Conservation (phyloP, 1,140 invertebrate genomes). For the Mycetomoellerius zeteki region DNA sequence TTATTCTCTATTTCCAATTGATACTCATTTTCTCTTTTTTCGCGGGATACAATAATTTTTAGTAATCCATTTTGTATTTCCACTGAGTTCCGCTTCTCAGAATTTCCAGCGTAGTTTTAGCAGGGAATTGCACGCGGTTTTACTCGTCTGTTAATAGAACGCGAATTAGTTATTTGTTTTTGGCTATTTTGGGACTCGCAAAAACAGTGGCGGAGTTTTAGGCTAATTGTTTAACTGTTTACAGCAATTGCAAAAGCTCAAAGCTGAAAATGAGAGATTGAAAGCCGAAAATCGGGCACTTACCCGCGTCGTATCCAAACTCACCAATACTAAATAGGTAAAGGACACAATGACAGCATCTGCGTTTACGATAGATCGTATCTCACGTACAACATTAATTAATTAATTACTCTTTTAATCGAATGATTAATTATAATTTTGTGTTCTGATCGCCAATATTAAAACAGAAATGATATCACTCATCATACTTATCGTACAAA, state of each 20-base stretch:
- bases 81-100: slow-evolving; percentile 63
- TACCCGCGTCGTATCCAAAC: slow-evolving; percentile 97
- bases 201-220: slow-evolving; percentile 74
- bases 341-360: slow-evolving; percentile 87
- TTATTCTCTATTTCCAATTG: slow-evolving; percentile 34
- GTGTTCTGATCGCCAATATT: slow-evolving; percentile 76
- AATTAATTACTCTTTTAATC: slow-evolving; percentile 75
- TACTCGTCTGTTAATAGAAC: slow-evolving; percentile 7
- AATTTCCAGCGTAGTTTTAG: slow-evolving; percentile 59
- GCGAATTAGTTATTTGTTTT: slow-evolving; percentile 64
- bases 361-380: slow-evolving; percentile 86
- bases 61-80: slow-evolving; percentile 20
- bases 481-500: slow-evolving; percentile 72
- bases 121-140: slow-evolving; percentile 26
- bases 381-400: slow-evolving; percentile 82
- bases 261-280: slow-evolving; percentile 98
- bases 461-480: slow-evolving; percentile 77
- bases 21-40: slow-evolving; percentile 8
- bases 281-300: slow-evolving; percentile 98
- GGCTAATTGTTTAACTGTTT: slow-evolving; percentile 89
- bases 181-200: slow-evolving; percentile 65
- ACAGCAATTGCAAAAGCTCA: slow-evolving; percentile 99
- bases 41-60: not conserved
- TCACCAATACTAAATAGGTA: slow-evolving; percentile 96
- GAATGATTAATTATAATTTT: slow-evolving; percentile 73